phyloP scores from a whole-genome alignment of 2,797 vertebrate genomes.

The Martes flavigula region DNA sequence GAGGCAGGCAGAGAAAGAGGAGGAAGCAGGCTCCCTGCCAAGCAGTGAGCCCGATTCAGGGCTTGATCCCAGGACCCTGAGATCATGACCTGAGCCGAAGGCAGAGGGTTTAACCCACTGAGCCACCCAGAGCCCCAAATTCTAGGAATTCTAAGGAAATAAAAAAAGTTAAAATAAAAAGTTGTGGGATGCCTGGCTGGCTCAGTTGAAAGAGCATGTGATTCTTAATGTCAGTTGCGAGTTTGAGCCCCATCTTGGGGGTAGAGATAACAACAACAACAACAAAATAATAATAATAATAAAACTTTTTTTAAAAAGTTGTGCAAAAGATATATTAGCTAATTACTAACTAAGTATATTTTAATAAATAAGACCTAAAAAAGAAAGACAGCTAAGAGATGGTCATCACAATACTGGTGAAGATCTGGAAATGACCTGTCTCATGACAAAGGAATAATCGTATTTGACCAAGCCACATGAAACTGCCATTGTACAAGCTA shows the following conservation, averaged over 20 bases:
- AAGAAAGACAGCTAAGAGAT: not conserved
- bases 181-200: not conserved
- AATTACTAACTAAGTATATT: not conserved
- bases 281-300: not conserved
- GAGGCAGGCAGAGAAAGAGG: too few relatives aligned
- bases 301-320: not conserved
- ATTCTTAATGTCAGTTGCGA: not conserved
- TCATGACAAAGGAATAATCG: not conserved
- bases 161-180: not conserved
- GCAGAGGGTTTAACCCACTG: too few relatives aligned
- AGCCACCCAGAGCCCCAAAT: not conserved
- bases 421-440: not conserved
- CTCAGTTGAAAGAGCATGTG: not conserved
- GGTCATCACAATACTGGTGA: not conserved
- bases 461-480: not conserved
- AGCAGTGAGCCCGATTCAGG: too few relatives aligned
- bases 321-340: not conserved
- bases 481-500: not conserved
- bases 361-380: not conserved
- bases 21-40: too few relatives aligned
- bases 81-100: too few relatives aligned
- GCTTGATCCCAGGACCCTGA: too few relatives aligned
- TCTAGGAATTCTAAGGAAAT: constrained; percentile 16
- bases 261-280: not conserved
- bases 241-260: not conserved